Percentiles rank a stretch among this genome's conserved stretches.
Conservation (phyloP, 1,140 invertebrate genomes). For the Penaeus vannamei region DNA sequence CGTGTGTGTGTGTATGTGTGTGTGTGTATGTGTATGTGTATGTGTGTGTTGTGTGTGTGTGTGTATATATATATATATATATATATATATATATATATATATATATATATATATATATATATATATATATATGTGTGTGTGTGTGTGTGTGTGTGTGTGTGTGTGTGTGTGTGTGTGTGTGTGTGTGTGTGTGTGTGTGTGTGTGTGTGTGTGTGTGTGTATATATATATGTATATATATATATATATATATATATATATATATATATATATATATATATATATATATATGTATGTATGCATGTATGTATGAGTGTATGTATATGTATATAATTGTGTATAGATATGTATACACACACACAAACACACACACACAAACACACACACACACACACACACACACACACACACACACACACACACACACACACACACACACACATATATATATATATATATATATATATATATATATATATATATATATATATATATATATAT, state of each 20-base stretch:
- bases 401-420: no score
- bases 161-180: conserved; percentile 46
- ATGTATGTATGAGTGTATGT: neutral
- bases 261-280: no score
- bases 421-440: no score
- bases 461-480: no score
- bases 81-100: neutral
- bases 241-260: neutral
- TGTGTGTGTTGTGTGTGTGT: conserved; percentile 23
- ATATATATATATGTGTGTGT: neutral
- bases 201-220: conserved; percentile 42
- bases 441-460: no score
- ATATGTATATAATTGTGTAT: no score
- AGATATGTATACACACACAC: no score
- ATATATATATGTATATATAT: conserved; percentile 23
- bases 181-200: conserved; percentile 38
- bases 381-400: no score
- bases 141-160: neutral
- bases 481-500: no score
- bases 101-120: neutral
- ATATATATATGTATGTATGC: conserved; percentile 1
- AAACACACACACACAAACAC: no score
- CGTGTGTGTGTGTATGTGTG: conserved; percentile 12
- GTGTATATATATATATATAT: neutral
- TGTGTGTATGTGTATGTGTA: neutral